These are phyloP conservation scores for Astatoreochromis straeleni DNA, from an alignment of 2,113 vertebrate genomes.

Conservation along the genomic window DNA sequence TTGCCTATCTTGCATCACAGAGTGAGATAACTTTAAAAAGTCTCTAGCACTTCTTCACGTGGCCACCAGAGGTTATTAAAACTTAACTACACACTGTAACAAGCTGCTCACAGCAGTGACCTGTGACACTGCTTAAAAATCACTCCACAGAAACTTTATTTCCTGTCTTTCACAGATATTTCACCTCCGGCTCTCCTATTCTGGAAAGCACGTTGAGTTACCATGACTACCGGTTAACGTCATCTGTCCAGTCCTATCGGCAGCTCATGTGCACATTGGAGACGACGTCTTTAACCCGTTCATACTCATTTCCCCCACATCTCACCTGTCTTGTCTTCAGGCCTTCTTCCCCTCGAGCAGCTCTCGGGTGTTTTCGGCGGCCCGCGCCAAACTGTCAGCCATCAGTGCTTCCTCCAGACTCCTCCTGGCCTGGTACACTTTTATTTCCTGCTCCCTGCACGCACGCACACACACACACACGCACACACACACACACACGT, in stretches of 20 bases:
- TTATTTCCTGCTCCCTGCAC: conserved; percentile 86
- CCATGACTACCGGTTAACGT: conserved; percentile 2
- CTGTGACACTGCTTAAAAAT: background rate
- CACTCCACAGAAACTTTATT: background rate
- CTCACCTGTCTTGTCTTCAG: conserved; percentile 49
- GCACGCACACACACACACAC: background rate
- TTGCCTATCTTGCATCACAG: background rate
- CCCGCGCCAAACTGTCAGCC: conserved; percentile 82
- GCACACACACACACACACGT: background rate
- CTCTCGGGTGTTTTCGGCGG: conserved; percentile 73
- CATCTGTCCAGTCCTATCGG: background rate
- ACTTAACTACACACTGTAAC: background rate
- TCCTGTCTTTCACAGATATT: background rate
- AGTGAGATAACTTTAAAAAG: background rate
- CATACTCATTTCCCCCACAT: background rate
- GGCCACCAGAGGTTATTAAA: background rate
- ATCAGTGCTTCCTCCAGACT: conserved; percentile 88
- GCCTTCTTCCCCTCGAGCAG: conserved; percentile 68
- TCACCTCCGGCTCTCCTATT: background rate
- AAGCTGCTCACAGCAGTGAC: background rate
- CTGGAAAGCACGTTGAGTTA: background rate
- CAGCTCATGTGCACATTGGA: background rate
- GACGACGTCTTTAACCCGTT: background rate
- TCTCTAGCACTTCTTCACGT: background rate
- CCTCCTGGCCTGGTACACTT: conserved; percentile 83